Percentiles rank a stretch among this genome's conserved stretches.
phyloP scores from a whole-genome alignment of 2,888 invertebrate species.

The Xestobium rufovillosum region DNA sequence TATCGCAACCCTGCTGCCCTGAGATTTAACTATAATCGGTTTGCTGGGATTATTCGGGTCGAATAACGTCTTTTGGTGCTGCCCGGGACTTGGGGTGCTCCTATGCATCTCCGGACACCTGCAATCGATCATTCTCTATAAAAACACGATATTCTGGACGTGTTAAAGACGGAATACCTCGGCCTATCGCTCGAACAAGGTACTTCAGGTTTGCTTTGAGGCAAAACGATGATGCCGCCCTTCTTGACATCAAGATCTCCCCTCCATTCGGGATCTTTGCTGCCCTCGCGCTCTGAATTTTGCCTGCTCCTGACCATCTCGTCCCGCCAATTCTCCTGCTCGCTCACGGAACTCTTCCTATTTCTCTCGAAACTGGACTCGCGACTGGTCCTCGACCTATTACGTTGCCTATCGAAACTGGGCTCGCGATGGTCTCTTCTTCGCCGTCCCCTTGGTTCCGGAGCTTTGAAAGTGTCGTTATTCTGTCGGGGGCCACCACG shows the following conservation, averaged over 20 bases:
- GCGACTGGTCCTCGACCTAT: slow-evolving; percentile 33
- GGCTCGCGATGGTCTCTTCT: slow-evolving; percentile 31
- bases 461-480: slow-evolving; percentile 33
- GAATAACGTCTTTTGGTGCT: slow-evolving; percentile 48
- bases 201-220: slow-evolving; percentile 26
- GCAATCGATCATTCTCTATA: too few species aligned
- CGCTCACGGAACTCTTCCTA: slow-evolving; percentile 34
- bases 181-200: slow-evolving; percentile 6
- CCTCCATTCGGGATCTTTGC: background rate
- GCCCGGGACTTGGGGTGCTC: slow-evolving; percentile 19
- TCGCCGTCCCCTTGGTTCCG: slow-evolving; percentile 27
- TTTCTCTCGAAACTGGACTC: slow-evolving; percentile 45
- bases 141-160: too few species aligned
- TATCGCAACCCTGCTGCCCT: slow-evolving; percentile 40
- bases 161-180: slow-evolving; percentile 6
- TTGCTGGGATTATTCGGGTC: slow-evolving; percentile 61
- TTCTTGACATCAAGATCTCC: slow-evolving; percentile 27
- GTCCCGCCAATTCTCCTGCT: slow-evolving; percentile 40
- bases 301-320: slow-evolving; percentile 35
- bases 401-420: slow-evolving; percentile 34
- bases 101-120: background rate
- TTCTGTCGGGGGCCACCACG: slow-evolving; percentile 28
- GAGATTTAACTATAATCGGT: slow-evolving; percentile 61
- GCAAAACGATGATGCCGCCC: slow-evolving; percentile 38
- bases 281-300: slow-evolving; percentile 31